phyloP scores from a whole-genome alignment of 2,888 invertebrate species.

The Dryocosmus kuriphilus region DNA sequence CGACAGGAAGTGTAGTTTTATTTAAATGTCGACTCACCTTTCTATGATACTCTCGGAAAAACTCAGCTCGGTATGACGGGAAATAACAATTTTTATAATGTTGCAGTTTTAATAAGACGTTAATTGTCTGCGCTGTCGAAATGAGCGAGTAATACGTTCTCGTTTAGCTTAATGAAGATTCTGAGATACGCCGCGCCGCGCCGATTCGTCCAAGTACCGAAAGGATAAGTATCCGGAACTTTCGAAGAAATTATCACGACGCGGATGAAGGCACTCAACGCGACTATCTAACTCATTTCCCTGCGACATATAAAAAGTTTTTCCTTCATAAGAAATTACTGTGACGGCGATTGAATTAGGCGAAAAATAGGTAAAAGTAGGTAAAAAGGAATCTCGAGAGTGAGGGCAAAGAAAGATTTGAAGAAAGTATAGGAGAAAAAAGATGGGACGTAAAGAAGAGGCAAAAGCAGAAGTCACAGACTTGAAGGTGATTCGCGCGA shows the following conservation, averaged over 20 bases:
- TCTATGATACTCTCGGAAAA: no score
- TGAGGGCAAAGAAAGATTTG: conserved; percentile 21
- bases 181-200: conserved; percentile 3
- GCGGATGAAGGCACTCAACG: conserved; percentile 9
- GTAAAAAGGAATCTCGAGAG: conserved; percentile 32
- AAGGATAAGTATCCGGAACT: conserved; percentile 41
- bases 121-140: conserved; percentile 1
- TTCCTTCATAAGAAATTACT: conserved; percentile 42
- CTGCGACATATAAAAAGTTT: conserved; percentile 40
- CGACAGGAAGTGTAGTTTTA: conserved; percentile 44
- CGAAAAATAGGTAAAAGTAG: conserved; percentile 22
- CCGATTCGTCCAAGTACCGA: conserved; percentile 6
- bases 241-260: conserved; percentile 24
- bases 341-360: conserved; percentile 25
- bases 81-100: not conserved
- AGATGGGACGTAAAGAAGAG: conserved; percentile 26
- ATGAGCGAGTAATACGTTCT: conserved; percentile 35
- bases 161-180: conserved; percentile 41
- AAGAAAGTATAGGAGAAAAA: conserved; percentile 9
- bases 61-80: no score
- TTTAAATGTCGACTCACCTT: no score
- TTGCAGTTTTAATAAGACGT: conserved; percentile 21
- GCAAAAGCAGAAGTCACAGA: conserved; percentile 36
- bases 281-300: conserved; percentile 18
- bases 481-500: conserved; percentile 49